Evolutionary conservation across 2,888 invertebrate species (phyloP).

Genomic region (Quadriops clusia): DNA sequence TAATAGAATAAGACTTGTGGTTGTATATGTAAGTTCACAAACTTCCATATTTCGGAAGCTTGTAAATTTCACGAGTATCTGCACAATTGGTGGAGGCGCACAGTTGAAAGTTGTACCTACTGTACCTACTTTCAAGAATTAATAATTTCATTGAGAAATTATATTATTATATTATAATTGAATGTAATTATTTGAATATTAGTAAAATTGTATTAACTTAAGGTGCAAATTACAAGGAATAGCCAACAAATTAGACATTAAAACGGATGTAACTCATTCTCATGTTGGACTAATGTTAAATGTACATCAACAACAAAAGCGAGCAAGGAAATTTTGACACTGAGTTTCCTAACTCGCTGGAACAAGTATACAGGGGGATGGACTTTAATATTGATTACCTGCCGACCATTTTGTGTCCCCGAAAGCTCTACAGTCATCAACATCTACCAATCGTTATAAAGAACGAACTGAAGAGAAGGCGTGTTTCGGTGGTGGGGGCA

Average conservation of each 20-base stretch:
- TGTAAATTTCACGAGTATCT: no score
- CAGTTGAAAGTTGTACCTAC: no score
- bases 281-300: constrained; percentile 25
- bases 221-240: constrained; percentile 7
- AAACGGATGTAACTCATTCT: constrained; percentile 15
- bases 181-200: no score
- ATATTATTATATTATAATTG: no score
- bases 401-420: constrained; percentile 36
- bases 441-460: constrained; percentile 25
- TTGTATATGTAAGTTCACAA: no score
- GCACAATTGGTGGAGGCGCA: no score
- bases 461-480: constrained; percentile 17
- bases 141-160: no score
- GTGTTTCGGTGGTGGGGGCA: constrained; percentile 18
- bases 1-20: no score
- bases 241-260: constrained; percentile 6
- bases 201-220: no score
- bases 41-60: no score
- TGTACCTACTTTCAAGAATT: no score
- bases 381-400: constrained; percentile 32
- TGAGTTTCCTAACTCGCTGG: constrained; percentile 19
- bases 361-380: no score
- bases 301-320: constrained; percentile 28
- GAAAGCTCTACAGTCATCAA: constrained; percentile 23
- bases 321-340: constrained; percentile 26